Evolutionary conservation across 2,113 vertebrate species (phyloP).

Genomic region (Procapra przewalskii): DNA sequence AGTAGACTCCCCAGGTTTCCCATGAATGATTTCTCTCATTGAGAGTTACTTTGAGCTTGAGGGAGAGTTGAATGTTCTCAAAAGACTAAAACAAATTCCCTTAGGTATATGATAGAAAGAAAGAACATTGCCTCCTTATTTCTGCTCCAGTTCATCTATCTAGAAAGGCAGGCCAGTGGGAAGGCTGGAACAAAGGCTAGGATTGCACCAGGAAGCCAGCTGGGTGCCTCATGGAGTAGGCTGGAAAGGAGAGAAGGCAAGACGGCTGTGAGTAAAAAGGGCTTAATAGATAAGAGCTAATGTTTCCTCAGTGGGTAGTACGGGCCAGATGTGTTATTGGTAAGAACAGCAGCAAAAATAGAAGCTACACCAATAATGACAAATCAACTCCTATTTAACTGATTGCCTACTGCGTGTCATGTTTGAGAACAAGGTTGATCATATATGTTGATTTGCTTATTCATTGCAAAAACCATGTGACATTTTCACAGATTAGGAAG

Average conservation of each 20-base stretch:
- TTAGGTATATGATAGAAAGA: constrained; percentile 18
- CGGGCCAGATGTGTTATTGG: neutral
- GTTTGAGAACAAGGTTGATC: neutral
- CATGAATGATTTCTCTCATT: constrained; percentile 45
- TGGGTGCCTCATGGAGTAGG: neutral
- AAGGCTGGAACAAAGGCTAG: neutral
- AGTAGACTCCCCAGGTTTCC: neutral
- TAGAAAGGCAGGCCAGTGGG: constrained; percentile 44
- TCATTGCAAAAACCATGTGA: neutral
- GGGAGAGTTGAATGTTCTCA: constrained; percentile 46
- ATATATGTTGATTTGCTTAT: neutral
- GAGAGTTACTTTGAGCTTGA: constrained; percentile 53
- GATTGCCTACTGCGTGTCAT: neutral
- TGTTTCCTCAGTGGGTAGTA: neutral
- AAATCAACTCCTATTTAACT: neutral
- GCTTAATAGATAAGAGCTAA: neutral
- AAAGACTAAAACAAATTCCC: constrained; percentile 27
- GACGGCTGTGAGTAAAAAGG: neutral
- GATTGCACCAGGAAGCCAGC: constrained; percentile 34
- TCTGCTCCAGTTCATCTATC: constrained; percentile 26
- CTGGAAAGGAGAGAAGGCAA: neutral
- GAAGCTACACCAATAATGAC: neutral
- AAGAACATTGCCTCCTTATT: constrained; percentile 27
- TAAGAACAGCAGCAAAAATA: neutral
- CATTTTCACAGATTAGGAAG: neutral